Conservation (phyloP, 2,797 vertebrate species). For the Sparus aurata region DNA sequence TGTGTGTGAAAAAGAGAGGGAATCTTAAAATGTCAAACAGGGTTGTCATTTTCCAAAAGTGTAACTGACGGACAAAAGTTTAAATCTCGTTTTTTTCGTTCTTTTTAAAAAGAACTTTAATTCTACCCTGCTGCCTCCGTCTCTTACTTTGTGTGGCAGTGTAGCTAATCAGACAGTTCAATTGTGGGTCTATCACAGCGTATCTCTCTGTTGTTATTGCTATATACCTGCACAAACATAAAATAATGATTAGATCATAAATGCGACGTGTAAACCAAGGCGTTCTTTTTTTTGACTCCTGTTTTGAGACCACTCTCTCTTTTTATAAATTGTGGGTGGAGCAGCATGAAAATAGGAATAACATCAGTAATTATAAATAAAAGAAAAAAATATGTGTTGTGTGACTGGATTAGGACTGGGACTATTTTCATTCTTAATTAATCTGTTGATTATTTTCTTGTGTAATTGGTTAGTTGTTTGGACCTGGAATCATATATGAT, state of each 20-base stretch:
- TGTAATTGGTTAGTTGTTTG: too few species aligned
- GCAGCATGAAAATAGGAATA: neutral
- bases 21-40: neutral
- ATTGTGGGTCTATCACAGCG: neutral
- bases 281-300: neutral
- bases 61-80: neutral
- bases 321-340: neutral
- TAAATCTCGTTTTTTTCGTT: neutral
- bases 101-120: neutral
- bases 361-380: neutral
- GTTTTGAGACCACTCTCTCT: neutral
- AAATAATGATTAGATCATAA: slow-evolving; percentile 9
- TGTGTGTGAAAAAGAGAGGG: neutral
- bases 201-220: slow-evolving; percentile 7
- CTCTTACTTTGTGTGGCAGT: neutral
- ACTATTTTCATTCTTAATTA: too few species aligned
- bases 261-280: neutral
- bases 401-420: neutral
- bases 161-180: slow-evolving; percentile 7
- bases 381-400: neutral
- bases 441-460: too few species aligned
- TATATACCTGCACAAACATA: slow-evolving; percentile 21
- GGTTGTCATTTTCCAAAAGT: neutral
- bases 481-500: too few species aligned
- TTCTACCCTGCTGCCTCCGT: neutral